Evolutionary conservation across 2,797 vertebrate genomes (phyloP).

Genomic region (Falco naumanni): DNA sequence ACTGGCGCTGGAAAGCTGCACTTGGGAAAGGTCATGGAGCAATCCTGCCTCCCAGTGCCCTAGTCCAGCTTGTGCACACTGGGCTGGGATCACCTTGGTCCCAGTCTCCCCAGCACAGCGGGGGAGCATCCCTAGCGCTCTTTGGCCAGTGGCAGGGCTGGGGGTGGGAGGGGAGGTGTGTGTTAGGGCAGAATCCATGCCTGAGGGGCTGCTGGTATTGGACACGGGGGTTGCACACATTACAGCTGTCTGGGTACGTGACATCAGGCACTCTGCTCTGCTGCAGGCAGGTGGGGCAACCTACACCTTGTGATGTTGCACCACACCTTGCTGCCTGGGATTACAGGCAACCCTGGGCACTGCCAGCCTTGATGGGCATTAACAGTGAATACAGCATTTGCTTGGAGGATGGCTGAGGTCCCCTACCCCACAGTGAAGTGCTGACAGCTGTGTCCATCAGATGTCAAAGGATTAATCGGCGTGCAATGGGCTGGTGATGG

Average conservation of each 20-base stretch:
- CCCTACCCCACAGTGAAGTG: not conserved
- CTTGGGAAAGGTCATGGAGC: not conserved
- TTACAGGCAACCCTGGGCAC: not conserved
- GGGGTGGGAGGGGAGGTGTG: rapidly evolving
- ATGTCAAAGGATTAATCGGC: not conserved
- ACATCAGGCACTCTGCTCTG: not conserved
- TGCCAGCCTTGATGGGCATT: not conserved
- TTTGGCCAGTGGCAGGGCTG: not conserved
- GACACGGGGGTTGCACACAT: rapidly evolving
- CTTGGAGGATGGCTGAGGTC: not conserved
- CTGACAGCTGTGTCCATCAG: not conserved
- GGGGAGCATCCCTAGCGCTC: not conserved
- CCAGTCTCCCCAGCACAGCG: rapidly evolving
- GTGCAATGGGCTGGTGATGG: rapidly evolving
- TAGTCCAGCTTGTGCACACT: not conserved
- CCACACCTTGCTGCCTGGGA: not conserved
- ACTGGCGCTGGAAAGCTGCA: not conserved
- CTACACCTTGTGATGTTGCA: not conserved
- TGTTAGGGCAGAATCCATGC: not conserved
- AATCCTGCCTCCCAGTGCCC: conserved; percentile 31
- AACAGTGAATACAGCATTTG: not conserved
- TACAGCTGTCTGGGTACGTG: not conserved
- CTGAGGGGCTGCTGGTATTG: not conserved
- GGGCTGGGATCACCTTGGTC: not conserved
- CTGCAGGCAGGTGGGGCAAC: not conserved